phyloP scores from a whole-genome alignment of 2,113 vertebrate genomes.

The Nerophis ophidion region DNA sequence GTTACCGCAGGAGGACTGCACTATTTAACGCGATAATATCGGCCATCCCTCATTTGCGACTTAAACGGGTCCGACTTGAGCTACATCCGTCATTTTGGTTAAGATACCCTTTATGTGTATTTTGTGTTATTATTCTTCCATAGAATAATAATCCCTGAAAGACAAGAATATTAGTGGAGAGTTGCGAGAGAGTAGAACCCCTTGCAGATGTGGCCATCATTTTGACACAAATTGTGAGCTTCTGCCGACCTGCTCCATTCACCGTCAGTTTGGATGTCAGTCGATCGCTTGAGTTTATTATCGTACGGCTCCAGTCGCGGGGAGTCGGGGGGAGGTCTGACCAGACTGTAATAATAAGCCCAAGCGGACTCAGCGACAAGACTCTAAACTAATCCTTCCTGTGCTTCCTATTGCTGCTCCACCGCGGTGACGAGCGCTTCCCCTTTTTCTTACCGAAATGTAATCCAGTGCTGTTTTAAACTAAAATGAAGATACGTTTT shows the following conservation, averaged over 20 bases:
- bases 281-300: constrained; percentile 36
- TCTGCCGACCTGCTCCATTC: constrained; percentile 14
- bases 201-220: not conserved
- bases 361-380: constrained; percentile 16
- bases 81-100: not conserved
- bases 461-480: not conserved
- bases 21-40: no score
- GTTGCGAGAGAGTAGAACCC: not conserved
- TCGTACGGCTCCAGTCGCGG: constrained; percentile 32
- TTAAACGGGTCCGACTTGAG: not conserved
- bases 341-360: constrained; percentile 37
- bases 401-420: constrained; percentile 9
- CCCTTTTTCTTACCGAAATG: not conserved
- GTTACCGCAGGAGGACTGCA: no score
- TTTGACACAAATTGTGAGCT: constrained; percentile 10
- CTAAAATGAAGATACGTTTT: not conserved
- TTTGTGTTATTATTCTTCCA: not conserved
- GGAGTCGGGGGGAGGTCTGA: constrained; percentile 28
- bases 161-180: not conserved
- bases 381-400: constrained; percentile 20
- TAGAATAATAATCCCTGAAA: not conserved
- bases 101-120: not conserved
- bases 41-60: no score
- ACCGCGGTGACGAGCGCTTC: constrained; percentile 2
- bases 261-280: constrained; percentile 24